phyloP scores from a whole-genome alignment of 2,797 vertebrate species.

The Falco cherrug region DNA sequence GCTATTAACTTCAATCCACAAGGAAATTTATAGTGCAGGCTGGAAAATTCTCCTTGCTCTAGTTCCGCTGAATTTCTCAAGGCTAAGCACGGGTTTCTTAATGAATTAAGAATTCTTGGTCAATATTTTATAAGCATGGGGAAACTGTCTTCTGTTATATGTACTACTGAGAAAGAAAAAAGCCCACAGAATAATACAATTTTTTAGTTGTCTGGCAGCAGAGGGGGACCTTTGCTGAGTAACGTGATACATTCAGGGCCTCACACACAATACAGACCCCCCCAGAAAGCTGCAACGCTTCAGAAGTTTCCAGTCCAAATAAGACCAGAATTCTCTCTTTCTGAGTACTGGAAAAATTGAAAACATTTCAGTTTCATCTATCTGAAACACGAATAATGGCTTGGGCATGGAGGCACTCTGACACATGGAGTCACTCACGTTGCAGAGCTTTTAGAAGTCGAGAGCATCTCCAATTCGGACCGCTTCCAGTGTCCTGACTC shows the following conservation, averaged over 20 bases:
- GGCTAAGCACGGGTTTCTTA: not conserved
- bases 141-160: not conserved
- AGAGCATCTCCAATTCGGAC: not conserved
- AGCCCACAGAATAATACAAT: not conserved
- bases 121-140: not conserved
- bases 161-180: not conserved
- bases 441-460: not conserved
- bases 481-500: not conserved
- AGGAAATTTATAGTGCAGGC: not conserved
- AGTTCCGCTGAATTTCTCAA: not conserved
- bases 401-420: not conserved
- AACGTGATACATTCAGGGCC: not conserved
- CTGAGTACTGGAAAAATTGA: not conserved
- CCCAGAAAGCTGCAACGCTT: not conserved
- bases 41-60: not conserved
- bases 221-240: not conserved
- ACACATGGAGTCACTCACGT: not conserved
- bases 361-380: not conserved
- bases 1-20: not conserved
- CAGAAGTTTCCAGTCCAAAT: not conserved
- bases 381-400: not conserved
- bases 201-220: not conserved
- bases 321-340: not conserved
- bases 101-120: not conserved
- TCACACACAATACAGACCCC: not conserved